These are phyloP conservation scores for Oophaga pumilio DNA, from an alignment of 2,113 vertebrate species.

Conservation along the genomic window DNA sequence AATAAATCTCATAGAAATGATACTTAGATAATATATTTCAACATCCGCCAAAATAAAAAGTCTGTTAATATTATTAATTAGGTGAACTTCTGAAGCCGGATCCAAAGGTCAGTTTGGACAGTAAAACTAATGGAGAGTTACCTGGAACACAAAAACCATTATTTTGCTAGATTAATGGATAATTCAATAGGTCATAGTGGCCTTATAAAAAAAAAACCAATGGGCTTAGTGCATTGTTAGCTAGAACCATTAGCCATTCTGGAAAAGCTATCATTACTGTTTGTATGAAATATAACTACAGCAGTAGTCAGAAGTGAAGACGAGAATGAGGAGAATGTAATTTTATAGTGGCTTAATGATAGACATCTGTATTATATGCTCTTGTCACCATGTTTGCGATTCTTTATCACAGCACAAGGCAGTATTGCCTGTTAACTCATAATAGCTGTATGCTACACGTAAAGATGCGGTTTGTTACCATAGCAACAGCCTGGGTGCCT, in stretches of 20 bases:
- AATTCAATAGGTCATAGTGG: neutral
- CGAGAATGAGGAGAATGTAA: too few relatives aligned
- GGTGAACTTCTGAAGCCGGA: neutral
- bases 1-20: neutral
- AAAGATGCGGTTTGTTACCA: neutral
- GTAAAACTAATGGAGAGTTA: neutral
- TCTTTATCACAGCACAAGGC: neutral
- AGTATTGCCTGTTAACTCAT: neutral
- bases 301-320: neutral
- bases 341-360: neutral
- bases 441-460: neutral
- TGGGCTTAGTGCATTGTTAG: slow-evolving; percentile 6
- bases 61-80: slow-evolving; percentile 18
- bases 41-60: neutral
- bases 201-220: neutral
- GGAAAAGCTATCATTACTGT: neutral
- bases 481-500: neutral
- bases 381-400: neutral
- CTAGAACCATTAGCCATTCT: neutral
- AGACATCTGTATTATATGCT: neutral
- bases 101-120: slow-evolving; percentile 19
- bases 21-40: neutral
- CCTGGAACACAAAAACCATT: neutral
- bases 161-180: slow-evolving; percentile 23
- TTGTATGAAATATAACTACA: neutral